Base-by-base conservation (phyloP, 2,888 invertebrate species). In the Erebia aethiops region DNA sequence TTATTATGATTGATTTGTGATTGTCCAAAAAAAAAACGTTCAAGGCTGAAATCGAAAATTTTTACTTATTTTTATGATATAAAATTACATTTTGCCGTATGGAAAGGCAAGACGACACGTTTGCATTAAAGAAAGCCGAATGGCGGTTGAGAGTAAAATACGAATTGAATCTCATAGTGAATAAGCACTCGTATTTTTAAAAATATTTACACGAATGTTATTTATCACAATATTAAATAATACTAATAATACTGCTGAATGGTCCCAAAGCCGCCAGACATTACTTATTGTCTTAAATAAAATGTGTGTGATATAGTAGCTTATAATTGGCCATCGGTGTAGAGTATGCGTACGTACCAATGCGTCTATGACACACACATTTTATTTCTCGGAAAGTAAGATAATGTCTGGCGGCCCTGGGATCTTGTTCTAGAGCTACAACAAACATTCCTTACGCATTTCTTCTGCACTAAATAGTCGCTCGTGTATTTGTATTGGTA, bases 401-500 rank as follows among this genome's bases (percentile, higher is more conserved):
- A n/a, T n/a, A n/a, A n/a, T n/a, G n/a, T n/a, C n/a, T n/a, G n/a
- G n/a, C n/a, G 21, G 21, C 21, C 21, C 1, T 35, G 35, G 35
- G 35, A 35, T 46, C 11, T 13, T 57, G 35, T 14, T 57, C 57
- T 1, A 14, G 8, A 35, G 35, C 26, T 13, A 16, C 35, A 16
- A 9, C 9, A 16, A 58, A 58, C 58, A 58, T 58, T 58, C 58
- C 58, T 58, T 51, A 54, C 9, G 43, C 43, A 61, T 43, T 43
- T 16, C 18, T 46, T 43, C 16, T 10, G 43, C 61, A 43, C 41
- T 60, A 60, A 43, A 41, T 16, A 41, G 41, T 61, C 16, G 13
- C 16, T 43, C n/a, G 60, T 16, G 10, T 18, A 61, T 43, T 13
- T n/a, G 54, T 54, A 54, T 2, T 54, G 18, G 3, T 26, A 26